Evolutionary conservation across 2,888 invertebrate genomes (phyloP), one percentile per base, ranked within the genome.

Genomic region (Teinopalpus imperialis): DNA sequence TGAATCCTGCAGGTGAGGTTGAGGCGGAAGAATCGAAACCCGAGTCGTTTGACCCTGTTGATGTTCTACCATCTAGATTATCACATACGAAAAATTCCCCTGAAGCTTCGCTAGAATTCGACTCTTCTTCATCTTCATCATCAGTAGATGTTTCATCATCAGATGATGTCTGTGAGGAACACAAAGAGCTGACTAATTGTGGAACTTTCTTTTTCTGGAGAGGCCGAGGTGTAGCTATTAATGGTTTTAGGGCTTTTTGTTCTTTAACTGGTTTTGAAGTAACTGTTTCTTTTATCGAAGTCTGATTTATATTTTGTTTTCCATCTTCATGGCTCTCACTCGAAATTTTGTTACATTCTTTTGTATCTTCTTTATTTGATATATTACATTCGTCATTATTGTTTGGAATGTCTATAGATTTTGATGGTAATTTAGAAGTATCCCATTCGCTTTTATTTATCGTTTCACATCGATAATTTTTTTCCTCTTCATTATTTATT

Each of bases 21-120:
- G 92, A 92, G 43, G 92, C 92, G 35, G 93, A 92, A 47, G 92
- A 92, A 74, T 95, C 94, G 77, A 95, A 95, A 56, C 95, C 95
- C 47, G 95, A 95, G 85, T 95, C 95, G 77, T 94, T 94, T 62
- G 95, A 95, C 63, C 94, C 94, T 51, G 94, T 95, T 45, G 93
- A 93, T 34, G 90, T 90, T 66, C 92, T 88, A 78, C 91, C 90
- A 43, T 91, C 91, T 8, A 82, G 76, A 54, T 85, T 88, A 40
- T 88, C 88, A 62, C 87, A 82, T 57, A 88, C 89, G 43, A 66
- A 82, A 61, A 82, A 89, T 57, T 89, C 87, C 2, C 69, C 63
- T 8, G 85, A 86, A 48, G 61, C 77, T 65, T 81, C 83, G 65
- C 87, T 88, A 5, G 73, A 59, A 7, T 77, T 78, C n/a, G 81